Evolutionary conservation across 2,888 invertebrate species (phyloP).

Genomic region (Nudaria mundana): DNA sequence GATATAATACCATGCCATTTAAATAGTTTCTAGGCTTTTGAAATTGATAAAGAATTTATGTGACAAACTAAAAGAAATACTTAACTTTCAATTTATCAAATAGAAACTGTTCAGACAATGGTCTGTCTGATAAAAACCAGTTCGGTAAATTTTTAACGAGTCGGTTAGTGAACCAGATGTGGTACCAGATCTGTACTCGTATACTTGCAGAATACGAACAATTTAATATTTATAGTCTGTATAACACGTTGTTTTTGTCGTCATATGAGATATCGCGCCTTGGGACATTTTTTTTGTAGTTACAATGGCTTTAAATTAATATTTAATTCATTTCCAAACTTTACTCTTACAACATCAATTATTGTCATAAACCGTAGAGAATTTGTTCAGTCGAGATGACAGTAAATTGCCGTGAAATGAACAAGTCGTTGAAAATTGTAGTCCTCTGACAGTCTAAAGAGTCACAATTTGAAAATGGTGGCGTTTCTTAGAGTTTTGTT

Average conservation of each 20-base stretch:
- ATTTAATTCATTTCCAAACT: too few relatives aligned
- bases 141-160: slow-evolving; percentile 69
- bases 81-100: slow-evolving; percentile 15
- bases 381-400: slow-evolving; percentile 20
- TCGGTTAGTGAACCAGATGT: slow-evolving; percentile 71
- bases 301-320: too few relatives aligned
- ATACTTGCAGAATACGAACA: slow-evolving; percentile 64
- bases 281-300: too few relatives aligned
- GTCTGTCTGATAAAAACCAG: slow-evolving; percentile 49
- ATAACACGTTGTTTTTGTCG: slow-evolving; percentile 62
- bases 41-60: too few relatives aligned
- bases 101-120: slow-evolving; percentile 48
- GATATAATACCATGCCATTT: too few relatives aligned
- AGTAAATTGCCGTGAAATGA: slow-evolving; percentile 56
- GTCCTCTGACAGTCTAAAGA: slow-evolving; percentile 35
- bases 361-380: too few relatives aligned
- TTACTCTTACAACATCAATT: too few relatives aligned
- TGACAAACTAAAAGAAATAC: too few relatives aligned
- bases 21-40: too few relatives aligned
- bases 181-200: slow-evolving; percentile 56
- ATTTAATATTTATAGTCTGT: slow-evolving; percentile 75
- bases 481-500: slow-evolving; percentile 1
- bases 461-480: slow-evolving; percentile 12
- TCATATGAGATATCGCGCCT: slow-evolving; percentile 53
- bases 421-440: slow-evolving; percentile 48